These are phyloP conservation scores for Unio delphinus DNA, from an alignment of 2,888 invertebrate genomes.

Conservation along the genomic window DNA sequence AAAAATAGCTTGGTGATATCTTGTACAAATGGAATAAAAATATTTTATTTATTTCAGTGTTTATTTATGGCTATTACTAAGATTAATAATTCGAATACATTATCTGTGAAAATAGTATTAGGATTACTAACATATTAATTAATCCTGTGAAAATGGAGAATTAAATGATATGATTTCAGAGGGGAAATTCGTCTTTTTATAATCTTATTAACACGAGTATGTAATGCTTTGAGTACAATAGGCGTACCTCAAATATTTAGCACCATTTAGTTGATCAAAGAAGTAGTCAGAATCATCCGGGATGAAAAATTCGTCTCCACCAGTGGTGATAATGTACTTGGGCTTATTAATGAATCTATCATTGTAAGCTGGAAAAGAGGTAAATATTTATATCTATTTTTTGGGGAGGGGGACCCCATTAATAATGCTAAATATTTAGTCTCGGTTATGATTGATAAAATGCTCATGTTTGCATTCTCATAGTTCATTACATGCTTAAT, in stretches of 20 bases:
- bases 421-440: too few relatives aligned
- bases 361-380: constrained; percentile 46
- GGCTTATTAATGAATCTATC: constrained; percentile 49
- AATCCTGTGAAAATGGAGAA: neutral
- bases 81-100: too few relatives aligned
- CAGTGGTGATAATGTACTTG: constrained; percentile 45
- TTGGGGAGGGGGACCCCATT: too few relatives aligned
- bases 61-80: too few relatives aligned
- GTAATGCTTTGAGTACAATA: too few relatives aligned
- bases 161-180: neutral
- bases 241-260: constrained; percentile 40
- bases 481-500: too few relatives aligned
- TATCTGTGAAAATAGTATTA: neutral
- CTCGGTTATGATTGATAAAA: too few relatives aligned
- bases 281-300: constrained; percentile 52
- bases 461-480: too few relatives aligned
- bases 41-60: too few relatives aligned
- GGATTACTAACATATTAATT: neutral
- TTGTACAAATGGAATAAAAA: too few relatives aligned
- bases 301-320: constrained; percentile 57
- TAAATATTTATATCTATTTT: neutral
- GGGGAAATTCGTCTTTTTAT: constrained; percentile 28
- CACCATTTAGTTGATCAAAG: constrained; percentile 35
- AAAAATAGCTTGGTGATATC: too few relatives aligned
- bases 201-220: neutral